Evolutionary conservation across 2,888 invertebrate species (phyloP), one percentile per base, ranked within the genome.

Genomic region (Ypsolopha sequella): DNA sequence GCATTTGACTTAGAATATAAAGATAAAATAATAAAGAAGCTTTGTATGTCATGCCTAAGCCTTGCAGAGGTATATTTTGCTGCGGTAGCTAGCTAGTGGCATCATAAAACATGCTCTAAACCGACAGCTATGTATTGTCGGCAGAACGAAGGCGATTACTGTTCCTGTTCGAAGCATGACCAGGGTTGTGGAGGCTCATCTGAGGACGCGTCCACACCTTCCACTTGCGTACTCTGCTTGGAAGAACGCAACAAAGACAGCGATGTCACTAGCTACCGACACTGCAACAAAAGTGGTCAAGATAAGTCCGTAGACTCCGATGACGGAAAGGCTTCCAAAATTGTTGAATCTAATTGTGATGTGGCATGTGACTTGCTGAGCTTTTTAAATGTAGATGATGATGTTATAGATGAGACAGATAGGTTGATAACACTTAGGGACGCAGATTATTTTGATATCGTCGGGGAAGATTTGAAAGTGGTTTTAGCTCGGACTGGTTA

Each of bases 401-500:
- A 76, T 8, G 77, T 76, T 8, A 56, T 58, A 2, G 82, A 80
- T 46, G 81, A 82, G 54, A 84, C 80, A 0, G 74, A 76, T 53
- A 66, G 76, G 57, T 60, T 85, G 1, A 79, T 79, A 56, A 71
- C 75, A 50, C 57, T 81, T 2, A 64, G 85, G 14, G 74, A 68
- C 50, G 64, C 68, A 13, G 85, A 85, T 57, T 85, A 85, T 54
- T 59, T 68, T 60, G 76, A 77, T 48, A 71, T 80, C 0, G 76
- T 84, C n/a, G 79, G 76, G 3, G 75, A 81, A 13, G 55, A 68
- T 35, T 55, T 81, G 7, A 85, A 79, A 57, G 55, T 85, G 7
- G 78, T 81, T 1, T 63, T 85, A 24, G 78, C 78, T 6, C 56
- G 80, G 52, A 71, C 75, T 0, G 82, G 79, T 0, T 85, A 85